phyloP scores from a whole-genome alignment of 2,888 invertebrate genomes.

The Acrocera orbiculus region DNA sequence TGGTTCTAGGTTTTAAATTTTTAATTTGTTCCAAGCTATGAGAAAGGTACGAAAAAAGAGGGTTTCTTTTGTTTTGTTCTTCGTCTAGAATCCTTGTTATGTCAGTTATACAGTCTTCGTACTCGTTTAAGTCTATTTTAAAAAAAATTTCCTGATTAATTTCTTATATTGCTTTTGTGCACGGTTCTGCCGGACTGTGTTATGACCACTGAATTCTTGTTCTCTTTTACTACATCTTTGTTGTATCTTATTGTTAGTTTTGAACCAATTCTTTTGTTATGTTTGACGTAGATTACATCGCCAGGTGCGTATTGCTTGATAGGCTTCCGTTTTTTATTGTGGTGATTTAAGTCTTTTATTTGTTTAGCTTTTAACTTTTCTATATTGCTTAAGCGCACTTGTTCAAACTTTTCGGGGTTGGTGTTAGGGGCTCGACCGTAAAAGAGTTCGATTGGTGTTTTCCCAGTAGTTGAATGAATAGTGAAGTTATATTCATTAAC shows the following conservation, averaged over 20 bases:
- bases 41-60: background rate
- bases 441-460: constrained; percentile 11
- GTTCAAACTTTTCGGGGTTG: constrained; percentile 10
- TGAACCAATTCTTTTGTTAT: constrained; percentile 12
- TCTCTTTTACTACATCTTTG: constrained; percentile 9
- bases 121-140: background rate
- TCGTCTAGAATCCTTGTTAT: no score
- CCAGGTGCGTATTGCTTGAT: constrained; percentile 9
- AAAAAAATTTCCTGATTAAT: background rate
- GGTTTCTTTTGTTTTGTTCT: no score
- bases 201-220: background rate
- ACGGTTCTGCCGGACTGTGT: background rate
- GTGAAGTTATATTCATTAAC: constrained; percentile 11
- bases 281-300: constrained; percentile 9
- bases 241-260: constrained; percentile 9
- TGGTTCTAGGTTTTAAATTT: background rate
- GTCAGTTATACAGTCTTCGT: background rate
- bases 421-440: constrained; percentile 9
- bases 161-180: background rate
- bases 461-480: constrained; percentile 10
- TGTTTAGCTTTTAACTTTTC: constrained; percentile 11
- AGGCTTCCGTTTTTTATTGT: constrained; percentile 10
- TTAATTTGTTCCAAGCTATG: background rate
- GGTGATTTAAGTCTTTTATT: constrained; percentile 7
- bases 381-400: constrained; percentile 6